These are phyloP conservation scores for Andrena bucephala DNA, from an alignment of 2,888 invertebrate genomes.

Conservation along the genomic window DNA sequence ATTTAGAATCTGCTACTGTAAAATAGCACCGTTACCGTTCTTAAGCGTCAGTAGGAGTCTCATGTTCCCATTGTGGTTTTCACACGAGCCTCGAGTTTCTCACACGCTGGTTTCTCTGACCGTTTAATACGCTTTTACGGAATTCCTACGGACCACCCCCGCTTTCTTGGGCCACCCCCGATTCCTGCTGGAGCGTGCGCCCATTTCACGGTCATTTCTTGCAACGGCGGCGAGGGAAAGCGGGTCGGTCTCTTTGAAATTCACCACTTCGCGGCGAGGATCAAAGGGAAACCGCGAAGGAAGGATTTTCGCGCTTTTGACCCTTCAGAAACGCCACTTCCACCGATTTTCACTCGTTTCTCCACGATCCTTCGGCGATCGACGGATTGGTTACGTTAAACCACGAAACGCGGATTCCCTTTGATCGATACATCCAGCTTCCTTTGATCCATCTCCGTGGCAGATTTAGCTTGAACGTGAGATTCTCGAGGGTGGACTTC, in stretches of 20 bases:
- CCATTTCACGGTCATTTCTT: constrained; percentile 67
- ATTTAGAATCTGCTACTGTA: background rate
- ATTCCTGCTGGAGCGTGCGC: constrained; percentile 68
- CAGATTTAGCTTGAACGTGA: constrained; percentile 50
- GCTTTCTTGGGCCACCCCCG: constrained; percentile 53
- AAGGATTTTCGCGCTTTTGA: constrained; percentile 84
- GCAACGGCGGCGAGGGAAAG: constrained; percentile 29
- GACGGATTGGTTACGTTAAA: constrained; percentile 10
- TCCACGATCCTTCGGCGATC: constrained; percentile 11
- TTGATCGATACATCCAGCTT: constrained; percentile 4
- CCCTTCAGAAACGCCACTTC: constrained; percentile 47
- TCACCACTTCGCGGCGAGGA: constrained; percentile 75
- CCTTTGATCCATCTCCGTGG: constrained; percentile 37
- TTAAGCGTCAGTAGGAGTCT: background rate
- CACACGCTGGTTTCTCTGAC: constrained; percentile 12
- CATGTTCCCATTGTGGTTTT: constrained; percentile 27
- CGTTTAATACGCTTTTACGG: constrained; percentile 45
- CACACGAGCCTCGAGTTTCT: constrained; percentile 58
- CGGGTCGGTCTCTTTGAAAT: constrained; percentile 75
- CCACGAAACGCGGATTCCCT: constrained; percentile 32
- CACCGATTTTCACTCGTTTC: constrained; percentile 54
- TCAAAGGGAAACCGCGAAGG: constrained; percentile 72
- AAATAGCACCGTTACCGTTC: background rate
- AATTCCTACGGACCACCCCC: constrained; percentile 57
- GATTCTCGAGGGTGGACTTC: constrained; percentile 50